phyloP scores from a whole-genome alignment of 2,888 invertebrate genomes.

The Pecten maximus region DNA sequence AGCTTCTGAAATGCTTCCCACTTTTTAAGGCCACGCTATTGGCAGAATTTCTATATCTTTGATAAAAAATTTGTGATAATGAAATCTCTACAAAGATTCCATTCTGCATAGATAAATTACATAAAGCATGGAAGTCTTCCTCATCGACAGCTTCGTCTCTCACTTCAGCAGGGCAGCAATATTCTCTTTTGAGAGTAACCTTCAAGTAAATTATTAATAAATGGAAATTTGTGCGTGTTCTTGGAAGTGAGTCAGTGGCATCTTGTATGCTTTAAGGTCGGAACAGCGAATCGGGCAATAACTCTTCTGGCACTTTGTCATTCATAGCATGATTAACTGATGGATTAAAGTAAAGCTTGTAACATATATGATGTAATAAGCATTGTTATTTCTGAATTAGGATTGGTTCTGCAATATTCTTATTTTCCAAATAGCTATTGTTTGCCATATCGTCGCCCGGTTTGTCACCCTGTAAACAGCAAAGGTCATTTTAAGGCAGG shows the following conservation, averaged over 20 bases:
- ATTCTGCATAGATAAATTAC: not conserved
- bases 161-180: not conserved
- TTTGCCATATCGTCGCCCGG: too few species aligned
- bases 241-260: not conserved
- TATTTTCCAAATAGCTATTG: too few species aligned
- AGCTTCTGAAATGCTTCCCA: not conserved
- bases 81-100: not conserved
- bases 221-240: not conserved
- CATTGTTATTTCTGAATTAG: too few species aligned
- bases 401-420: too few species aligned
- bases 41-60: constrained; percentile 17
- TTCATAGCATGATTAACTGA: not conserved
- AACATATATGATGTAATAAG: too few species aligned
- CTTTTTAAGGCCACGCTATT: not conserved
- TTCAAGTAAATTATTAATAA: not conserved
- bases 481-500: too few species aligned
- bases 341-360: too few species aligned
- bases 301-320: not conserved
- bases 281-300: not conserved
- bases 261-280: not conserved
- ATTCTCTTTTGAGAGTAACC: not conserved
- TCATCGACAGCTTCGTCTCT: not conserved
- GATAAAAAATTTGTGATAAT: not conserved
- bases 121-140: not conserved
- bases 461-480: too few species aligned